Base-by-base conservation (phyloP, 1,140 invertebrate genomes). In the Phortica variegata region DNA sequence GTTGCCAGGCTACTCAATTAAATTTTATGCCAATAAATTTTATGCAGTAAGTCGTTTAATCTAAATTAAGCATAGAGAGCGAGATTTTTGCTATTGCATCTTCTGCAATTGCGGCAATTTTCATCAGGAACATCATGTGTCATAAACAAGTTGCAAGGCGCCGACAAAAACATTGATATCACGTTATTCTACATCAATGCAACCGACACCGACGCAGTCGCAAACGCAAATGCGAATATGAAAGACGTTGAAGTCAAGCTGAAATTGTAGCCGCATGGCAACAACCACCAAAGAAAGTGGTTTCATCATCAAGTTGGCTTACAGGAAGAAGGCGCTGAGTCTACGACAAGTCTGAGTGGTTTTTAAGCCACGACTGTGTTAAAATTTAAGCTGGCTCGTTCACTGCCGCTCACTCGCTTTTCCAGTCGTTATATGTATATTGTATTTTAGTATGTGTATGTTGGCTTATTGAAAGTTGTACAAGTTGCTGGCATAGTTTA, bases 71-170 rank as follows among this genome's bases (percentile, higher is more conserved):
- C 66, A 47, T 57, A 58, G 40, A 26, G 9, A 32, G 26, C 43
- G 32, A 20, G n/a, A 12, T 33, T 29, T 16, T 15, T 33, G 43
- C 42, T 23, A 26, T 26, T 26, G 23, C 5, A 26, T 6, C 23
- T 39, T 17, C 38, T 26, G 43, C n/a, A 40, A 44, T 31, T 37
- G 39, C 60, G 43, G 63, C 63, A 63, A 63, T 60, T 59, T 68
- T 54, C 52, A 59, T 63, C 61, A 63, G 51, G 44, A 46, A 58
- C 55, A 61, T 71, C 62, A 71, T 71, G 60, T 71, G 66, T 71
- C 66, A 71, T 71, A 59, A 50, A 54, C 60, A 57, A 71, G 66
- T 72, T 71, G 68, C 37, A 71, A 68, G 53, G 60, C 66, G 58
- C 66, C 66, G 62, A 55, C 60, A 60, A 40, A n/a, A 34, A 34